phyloP scores from a whole-genome alignment of 1,140 invertebrate genomes.

The Phocides pigmalion region DNA sequence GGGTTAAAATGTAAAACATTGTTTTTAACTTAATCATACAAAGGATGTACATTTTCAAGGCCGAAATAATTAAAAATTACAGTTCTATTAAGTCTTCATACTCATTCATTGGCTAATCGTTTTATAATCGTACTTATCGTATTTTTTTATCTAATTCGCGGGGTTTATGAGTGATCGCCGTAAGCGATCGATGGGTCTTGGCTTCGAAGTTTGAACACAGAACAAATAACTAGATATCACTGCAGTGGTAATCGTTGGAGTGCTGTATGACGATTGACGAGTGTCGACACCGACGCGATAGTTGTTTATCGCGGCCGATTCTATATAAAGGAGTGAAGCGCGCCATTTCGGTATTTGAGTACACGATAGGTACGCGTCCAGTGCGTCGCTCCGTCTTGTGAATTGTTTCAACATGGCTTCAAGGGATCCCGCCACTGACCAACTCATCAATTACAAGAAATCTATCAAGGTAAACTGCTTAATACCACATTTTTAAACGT shows the following conservation, averaged over 20 bases:
- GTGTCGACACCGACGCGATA: conserved; percentile 53
- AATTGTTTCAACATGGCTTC: conserved; percentile 73
- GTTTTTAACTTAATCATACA: not conserved
- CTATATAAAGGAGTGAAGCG: conserved; percentile 60
- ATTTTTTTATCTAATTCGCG: not conserved
- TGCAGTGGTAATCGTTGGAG: conserved; percentile 1
- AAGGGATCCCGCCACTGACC: conserved; percentile 87
- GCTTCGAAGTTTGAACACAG: not conserved
- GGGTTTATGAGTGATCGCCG: not conserved
- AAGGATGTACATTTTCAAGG: not conserved
- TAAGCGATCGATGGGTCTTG: not conserved
- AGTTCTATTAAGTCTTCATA: not conserved
- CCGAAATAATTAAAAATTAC: not conserved
- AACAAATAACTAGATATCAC: not conserved
- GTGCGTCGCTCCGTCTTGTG: conserved; percentile 61
- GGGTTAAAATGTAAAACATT: no score
- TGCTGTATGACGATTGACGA: conserved; percentile 28
- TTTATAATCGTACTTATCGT: not conserved
- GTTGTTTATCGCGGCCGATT: conserved; percentile 65
- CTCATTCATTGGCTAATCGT: not conserved
- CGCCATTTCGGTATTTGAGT: conserved; percentile 53
- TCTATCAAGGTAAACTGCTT: conserved; percentile 83
- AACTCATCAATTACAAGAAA: conserved; percentile 88
- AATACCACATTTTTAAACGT: not conserved
- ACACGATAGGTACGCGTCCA: conserved; percentile 60